phyloP scores from a whole-genome alignment of 1,140 invertebrate genomes.

The Yoshiicerus persimilis region DNA sequence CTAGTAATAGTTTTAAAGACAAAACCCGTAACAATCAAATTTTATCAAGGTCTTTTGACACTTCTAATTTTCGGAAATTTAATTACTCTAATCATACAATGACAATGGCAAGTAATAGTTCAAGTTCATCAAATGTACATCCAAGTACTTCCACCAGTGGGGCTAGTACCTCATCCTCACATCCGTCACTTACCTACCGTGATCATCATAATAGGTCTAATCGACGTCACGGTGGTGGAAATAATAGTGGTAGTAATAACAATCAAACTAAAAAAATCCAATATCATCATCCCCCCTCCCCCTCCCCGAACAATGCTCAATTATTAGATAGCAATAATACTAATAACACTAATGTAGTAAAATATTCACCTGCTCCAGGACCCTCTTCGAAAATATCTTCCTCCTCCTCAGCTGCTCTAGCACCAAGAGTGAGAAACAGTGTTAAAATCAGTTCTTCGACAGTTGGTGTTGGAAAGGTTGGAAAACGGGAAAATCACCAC shows the following conservation, averaged over 20 bases:
- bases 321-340: background rate
- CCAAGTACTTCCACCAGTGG: background rate
- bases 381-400: background rate
- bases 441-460: background rate
- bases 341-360: background rate
- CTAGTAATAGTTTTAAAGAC: background rate
- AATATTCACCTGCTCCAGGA: slow-evolving; percentile 14
- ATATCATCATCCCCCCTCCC: background rate
- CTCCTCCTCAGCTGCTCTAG: background rate
- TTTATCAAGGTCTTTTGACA: background rate
- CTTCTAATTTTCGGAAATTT: background rate
- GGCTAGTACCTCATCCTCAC: background rate
- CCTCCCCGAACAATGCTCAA: background rate
- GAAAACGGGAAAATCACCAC: background rate
- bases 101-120: slow-evolving; percentile 4
- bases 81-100: background rate
- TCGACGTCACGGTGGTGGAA: background rate
- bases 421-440: background rate
- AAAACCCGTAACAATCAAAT: background rate
- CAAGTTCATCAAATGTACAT: background rate
- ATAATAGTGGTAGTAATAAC: background rate
- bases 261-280: background rate
- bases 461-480: background rate
- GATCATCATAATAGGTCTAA: background rate
- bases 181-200: background rate